These are phyloP conservation scores for Hirtodrosophila histrioides DNA, from an alignment of 2,888 invertebrate genomes.

Conservation along the genomic window DNA sequence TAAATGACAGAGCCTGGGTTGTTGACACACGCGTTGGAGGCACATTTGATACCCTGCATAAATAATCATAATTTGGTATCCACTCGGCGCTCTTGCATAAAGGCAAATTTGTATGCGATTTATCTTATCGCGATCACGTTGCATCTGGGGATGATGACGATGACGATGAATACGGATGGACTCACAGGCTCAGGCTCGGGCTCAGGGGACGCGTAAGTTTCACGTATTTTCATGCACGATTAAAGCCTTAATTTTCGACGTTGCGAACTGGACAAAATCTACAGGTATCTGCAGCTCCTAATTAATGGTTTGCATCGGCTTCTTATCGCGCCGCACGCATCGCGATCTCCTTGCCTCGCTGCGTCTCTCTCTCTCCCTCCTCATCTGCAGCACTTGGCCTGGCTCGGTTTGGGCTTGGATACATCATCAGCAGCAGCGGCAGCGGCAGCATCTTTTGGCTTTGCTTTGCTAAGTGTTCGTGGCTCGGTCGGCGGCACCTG, in stretches of 20 bases:
- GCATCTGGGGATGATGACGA: conserved; percentile 54
- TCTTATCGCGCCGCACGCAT: conserved; percentile 77
- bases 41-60: conserved; percentile 72
- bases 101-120: conserved; percentile 77
- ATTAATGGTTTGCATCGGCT: conserved; percentile 79
- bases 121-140: conserved; percentile 79
- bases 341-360: conserved; percentile 56
- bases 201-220: conserved; percentile 67
- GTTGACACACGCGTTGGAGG: conserved; percentile 70
- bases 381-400: background rate
- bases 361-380: no score
- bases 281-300: conserved; percentile 75
- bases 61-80: conserved; percentile 66
- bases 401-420: conserved; percentile 4
- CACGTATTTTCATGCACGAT: conserved; percentile 80
- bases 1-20: conserved; percentile 69
- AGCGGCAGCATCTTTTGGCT: conserved; percentile 42
- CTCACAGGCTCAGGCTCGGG: conserved; percentile 22
- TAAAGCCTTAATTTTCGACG: conserved; percentile 74
- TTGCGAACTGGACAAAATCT: conserved; percentile 59
- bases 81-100: conserved; percentile 59
- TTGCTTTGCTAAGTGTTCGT: conserved; percentile 73
- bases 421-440: no score
- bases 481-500: conserved; percentile 68
- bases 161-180: conserved; percentile 16